Evolutionary conservation across 2,888 invertebrate species (phyloP), one percentile per base, ranked within the genome.

Genomic region (Sussaba pulchella): DNA sequence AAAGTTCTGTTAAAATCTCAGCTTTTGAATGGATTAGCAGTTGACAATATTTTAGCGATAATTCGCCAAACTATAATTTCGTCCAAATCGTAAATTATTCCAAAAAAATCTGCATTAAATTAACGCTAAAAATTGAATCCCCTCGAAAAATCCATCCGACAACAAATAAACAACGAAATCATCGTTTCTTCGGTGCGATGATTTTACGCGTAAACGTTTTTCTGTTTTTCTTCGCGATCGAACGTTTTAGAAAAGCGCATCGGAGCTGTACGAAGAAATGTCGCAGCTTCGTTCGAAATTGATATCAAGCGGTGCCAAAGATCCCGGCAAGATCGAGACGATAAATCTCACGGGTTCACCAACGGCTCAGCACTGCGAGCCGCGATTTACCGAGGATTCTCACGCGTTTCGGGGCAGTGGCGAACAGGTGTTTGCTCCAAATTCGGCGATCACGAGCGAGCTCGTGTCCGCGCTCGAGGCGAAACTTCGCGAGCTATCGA

Each of bases 241-340:
- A 54, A 57, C 57, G 1, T 45, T 71, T 17, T 70, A 89, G 89
- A 87, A 88, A 87, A 47, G 43, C 1, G 86, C 85, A 0, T 81
- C 82, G 19, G 85, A 87, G 8, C 52, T 89, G 2, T 88, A 86
- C 78, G 86, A 87, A 24, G 89, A 91, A n/a, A 79, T 88, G 57
- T 59, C 75, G 2, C 87, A 88, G 24, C 81, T 91, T 9, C 88
- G 90, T 0, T 89, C 91, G 21, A 89, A 88, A 78, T 78, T 92
- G 19, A 83, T 91, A 2, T 72, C 84, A 0, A 72, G 50, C 41
- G 91, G 91, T 2, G 83, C 81, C 4, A 90, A 87, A 57, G 90
- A 91, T 81, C 89, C 91, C 0, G 91, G 90, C 14, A 88, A 86
- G 64, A 64, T 89, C 14, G 91, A 91, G 9, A 86, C 85, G 9